A percentile compares a stretch with the other conserved stretches of the same genome.
Evolutionary conservation across 2,888 invertebrate genomes (phyloP).

Genomic region (Agrenia bidenticulata): DNA sequence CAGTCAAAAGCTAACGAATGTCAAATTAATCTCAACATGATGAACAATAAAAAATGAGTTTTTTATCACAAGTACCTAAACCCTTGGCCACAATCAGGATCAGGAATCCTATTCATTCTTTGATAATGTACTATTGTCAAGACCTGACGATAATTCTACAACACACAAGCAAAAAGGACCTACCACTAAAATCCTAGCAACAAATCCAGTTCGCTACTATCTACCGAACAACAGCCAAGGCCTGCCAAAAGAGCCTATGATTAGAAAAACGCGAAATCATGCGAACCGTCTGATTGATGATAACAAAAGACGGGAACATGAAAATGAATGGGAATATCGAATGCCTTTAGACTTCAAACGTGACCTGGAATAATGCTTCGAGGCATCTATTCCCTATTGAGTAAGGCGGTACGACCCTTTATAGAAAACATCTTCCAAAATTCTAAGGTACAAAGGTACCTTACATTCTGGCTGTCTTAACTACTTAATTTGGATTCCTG

Average conservation of each 20-base stretch:
- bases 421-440: too few species aligned
- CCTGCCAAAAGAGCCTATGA: too few species aligned
- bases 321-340: constrained; percentile 3
- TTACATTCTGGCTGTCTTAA: constrained; percentile 2
- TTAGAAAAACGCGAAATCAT: too few species aligned
- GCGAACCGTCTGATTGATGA: not conserved
- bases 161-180: too few species aligned
- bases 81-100: not conserved
- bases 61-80: not conserved
- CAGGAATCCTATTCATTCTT: too few species aligned
- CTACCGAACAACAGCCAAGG: too few species aligned
- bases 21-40: not conserved
- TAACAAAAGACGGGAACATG: not conserved
- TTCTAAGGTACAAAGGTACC: not conserved
- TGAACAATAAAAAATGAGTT: not conserved
- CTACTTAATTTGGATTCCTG: not conserved
- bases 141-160: too few species aligned
- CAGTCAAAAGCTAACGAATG: constrained; percentile 4
- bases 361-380: constrained; percentile 7
- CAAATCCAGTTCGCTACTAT: too few species aligned
- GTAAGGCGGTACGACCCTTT: too few species aligned
- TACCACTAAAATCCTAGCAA: too few species aligned
- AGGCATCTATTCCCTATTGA: not conserved
- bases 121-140: too few species aligned
- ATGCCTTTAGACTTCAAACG: not conserved